Percentiles rank a stretch among this genome's conserved stretches.
phyloP scores from a whole-genome alignment of 1,140 invertebrate genomes.

The Bombus polaris region DNA sequence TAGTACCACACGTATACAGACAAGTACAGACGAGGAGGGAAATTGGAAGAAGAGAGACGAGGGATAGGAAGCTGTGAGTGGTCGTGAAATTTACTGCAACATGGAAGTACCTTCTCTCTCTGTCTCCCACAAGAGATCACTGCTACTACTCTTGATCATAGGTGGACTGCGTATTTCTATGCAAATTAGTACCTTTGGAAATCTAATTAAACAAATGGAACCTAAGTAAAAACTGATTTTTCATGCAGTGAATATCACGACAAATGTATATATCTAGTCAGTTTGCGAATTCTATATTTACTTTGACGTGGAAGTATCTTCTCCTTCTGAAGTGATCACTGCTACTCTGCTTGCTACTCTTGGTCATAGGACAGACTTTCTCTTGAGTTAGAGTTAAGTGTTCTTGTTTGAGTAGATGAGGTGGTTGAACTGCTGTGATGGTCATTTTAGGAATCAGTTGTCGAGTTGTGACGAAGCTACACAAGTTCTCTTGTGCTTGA shows the following conservation, averaged over 20 bases:
- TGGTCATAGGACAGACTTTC: neutral
- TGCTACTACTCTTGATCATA: neutral
- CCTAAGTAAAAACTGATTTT: no score
- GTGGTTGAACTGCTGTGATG: neutral
- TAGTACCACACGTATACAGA: neutral
- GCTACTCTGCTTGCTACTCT: neutral
- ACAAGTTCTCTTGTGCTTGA: no score
- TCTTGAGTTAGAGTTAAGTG: neutral
- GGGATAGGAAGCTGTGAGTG: neutral
- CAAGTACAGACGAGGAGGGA: neutral
- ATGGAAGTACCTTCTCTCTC: neutral
- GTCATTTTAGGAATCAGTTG: neutral
- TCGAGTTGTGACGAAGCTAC: neutral
- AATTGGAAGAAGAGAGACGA: neutral
- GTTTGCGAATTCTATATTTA: neutral
- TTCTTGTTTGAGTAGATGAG: neutral
- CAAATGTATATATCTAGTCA: no score
- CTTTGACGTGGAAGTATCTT: neutral
- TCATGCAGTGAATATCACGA: no score
- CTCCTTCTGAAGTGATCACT: neutral
- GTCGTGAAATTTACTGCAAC: slow-evolving; percentile 22
- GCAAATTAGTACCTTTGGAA: no score
- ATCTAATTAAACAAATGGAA: no score
- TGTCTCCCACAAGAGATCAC: neutral
- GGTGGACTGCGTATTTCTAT: no score